phyloP scores from a whole-genome alignment of 2,113 vertebrate genomes.

The Rhinopomastus cyanomelas region DNA sequence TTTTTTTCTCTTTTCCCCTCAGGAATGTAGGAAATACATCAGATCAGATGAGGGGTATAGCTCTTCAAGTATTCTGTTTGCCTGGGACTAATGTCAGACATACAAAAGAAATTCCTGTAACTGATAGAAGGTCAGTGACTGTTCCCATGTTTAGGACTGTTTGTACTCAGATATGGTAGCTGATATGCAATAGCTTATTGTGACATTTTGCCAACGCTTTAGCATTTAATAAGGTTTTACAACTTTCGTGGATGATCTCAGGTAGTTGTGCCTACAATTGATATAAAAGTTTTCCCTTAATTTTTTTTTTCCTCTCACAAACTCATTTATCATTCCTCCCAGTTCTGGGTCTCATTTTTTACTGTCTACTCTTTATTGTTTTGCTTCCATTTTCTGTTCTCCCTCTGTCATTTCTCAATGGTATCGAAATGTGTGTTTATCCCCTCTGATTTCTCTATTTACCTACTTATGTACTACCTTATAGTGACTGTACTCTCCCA shows the following conservation, averaged over 20 bases:
- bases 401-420: neutral
- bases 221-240: neutral
- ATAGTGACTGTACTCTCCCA: neutral
- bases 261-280: neutral
- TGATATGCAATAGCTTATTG: neutral
- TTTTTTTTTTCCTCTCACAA: neutral
- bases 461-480: neutral
- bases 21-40: neutral
- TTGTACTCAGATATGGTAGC: neutral
- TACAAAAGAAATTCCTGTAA: neutral
- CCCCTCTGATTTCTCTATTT: neutral
- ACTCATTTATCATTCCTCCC: neutral
- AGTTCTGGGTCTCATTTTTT: neutral
- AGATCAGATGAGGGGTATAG: neutral
- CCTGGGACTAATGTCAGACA: neutral
- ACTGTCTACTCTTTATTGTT: neutral
- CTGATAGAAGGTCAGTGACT: neutral
- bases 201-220: neutral
- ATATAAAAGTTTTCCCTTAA: neutral
- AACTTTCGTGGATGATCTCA: neutral
- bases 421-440: neutral
- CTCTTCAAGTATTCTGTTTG: neutral
- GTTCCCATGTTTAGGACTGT: neutral
- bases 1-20: neutral
- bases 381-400: neutral